Evolutionary conservation across 2,797 vertebrate genomes (phyloP).

Genomic region (Hirundo rustica): DNA sequence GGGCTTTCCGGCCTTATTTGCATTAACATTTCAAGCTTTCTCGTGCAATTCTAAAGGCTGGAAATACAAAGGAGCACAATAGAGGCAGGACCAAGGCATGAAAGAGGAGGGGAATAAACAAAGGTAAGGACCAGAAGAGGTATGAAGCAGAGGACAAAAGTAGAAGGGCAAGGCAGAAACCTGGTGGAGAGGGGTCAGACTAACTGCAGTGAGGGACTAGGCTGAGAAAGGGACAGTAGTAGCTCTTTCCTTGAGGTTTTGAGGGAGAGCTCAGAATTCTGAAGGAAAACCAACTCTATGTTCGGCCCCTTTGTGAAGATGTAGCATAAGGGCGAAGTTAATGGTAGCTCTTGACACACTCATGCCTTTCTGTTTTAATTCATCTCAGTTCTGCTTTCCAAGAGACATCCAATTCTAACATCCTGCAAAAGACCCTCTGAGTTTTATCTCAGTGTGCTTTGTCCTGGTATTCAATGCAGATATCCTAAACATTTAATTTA

Average conservation of each 20-base stretch:
- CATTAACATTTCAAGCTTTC: background rate
- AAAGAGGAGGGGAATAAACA: background rate
- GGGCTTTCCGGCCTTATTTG: background rate
- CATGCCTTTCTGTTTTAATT: background rate
- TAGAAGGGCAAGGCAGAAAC: background rate
- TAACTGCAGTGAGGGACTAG: background rate
- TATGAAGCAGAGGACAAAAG: background rate
- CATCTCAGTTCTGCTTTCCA: background rate
- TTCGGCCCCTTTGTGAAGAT: background rate
- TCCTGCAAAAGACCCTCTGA: background rate
- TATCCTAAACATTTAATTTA: background rate
- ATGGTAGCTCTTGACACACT: accelerated
- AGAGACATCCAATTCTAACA: background rate
- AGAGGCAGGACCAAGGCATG: background rate
- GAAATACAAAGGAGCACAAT: background rate
- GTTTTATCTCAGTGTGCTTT: background rate
- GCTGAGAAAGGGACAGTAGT: background rate
- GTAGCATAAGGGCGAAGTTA: background rate
- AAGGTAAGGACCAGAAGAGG: background rate
- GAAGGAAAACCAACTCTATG: background rate
- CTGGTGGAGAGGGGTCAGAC: background rate
- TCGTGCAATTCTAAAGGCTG: background rate
- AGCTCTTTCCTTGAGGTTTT: background rate
- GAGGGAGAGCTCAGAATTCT: background rate
- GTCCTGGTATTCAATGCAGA: background rate